Base-by-base conservation (phyloP, 2,888 invertebrate species). In the Rhamnusium bicolor region DNA sequence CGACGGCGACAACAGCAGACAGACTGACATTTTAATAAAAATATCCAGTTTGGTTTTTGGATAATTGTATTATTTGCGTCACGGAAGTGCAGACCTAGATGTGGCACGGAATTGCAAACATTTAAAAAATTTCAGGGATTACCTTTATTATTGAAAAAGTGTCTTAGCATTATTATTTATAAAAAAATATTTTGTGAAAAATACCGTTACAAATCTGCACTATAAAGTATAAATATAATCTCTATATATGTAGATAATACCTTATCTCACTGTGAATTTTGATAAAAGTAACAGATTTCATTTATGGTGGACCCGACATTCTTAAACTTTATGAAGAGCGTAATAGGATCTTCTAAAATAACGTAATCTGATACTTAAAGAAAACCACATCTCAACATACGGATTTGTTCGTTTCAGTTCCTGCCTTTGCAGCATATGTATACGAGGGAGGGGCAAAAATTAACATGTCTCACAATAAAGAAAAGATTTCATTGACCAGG, bases 281-380 rank as follows among this genome's bases (percentile, higher is more conserved):
- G 32, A 58, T 29, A 58, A 29, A 29, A 18, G 14, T 58, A 58
- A 58, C 58, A 58, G 58, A 58, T 58, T n/a, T 40, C 32, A 18
- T 16, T 32, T n/a, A 18, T 1, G 29, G 5, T 24, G 19, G 18
- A 29, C 32, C 18, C 58, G 58, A 58, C 58, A 32, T 58, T 58
- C 29, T 10, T 58, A 32, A 16, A 32, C 58, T 12, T 32, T 10
- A 58, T 29, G 29, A 32, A 29, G 32, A 8, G 32, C 12, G 32
- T 32, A 18, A 21, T 32, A 14, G 7, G 53, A 56, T 56, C 54
- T n/a, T n/a, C n/a, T 18, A n/a, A 12, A 56, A 29, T 19, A 32
- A n/a, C 16, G 58, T 40, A 58, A 58, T 19, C 10, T 18, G 58
- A 58, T 40, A 32, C 32, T 58, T n/a, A n/a, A n/a, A n/a, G n/a